These are phyloP conservation scores for Hycleus cichorii DNA, from an alignment of 1,140 invertebrate species.

Conservation along the genomic window DNA sequence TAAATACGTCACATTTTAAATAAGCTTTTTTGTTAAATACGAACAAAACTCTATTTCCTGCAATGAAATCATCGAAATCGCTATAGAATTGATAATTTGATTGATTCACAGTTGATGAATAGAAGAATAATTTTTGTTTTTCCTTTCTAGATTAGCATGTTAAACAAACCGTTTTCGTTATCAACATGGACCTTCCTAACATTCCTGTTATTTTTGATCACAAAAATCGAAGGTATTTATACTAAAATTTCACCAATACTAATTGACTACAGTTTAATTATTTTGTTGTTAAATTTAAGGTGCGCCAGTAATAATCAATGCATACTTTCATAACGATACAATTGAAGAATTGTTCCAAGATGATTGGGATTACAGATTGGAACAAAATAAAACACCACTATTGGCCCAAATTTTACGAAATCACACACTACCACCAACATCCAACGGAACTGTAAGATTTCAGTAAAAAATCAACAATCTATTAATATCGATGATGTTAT, in stretches of 20 bases:
- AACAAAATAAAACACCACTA: slow-evolving; percentile 31
- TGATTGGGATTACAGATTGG: slow-evolving; percentile 36
- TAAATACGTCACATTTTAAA: too few species aligned
- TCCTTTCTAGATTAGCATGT: slow-evolving; percentile 23
- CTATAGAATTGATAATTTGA: neutral
- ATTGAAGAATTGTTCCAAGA: slow-evolving; percentile 24
- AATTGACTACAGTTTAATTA: neutral
- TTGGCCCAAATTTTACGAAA: slow-evolving; percentile 29
- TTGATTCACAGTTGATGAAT: neutral
- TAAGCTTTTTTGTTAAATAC: too few species aligned
- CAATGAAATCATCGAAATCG: too few species aligned
- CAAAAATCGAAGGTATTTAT: slow-evolving; percentile 4
- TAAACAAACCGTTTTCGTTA: slow-evolving; percentile 15
- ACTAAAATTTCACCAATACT: neutral
- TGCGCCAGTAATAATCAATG: neutral
- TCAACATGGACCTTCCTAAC: slow-evolving; percentile 11
- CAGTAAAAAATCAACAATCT: neutral
- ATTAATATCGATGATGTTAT: slow-evolving; percentile 4
- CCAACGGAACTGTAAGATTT: slow-evolving; percentile 37
- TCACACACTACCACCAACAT: slow-evolving; percentile 34
- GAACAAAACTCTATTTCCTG: too few species aligned
- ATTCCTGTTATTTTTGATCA: neutral
- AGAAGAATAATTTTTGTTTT: neutral
- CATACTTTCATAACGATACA: neutral
- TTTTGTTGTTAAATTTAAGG: neutral